Evolutionary conservation across 1,140 invertebrate genomes (phyloP).

Genomic region (Calliopsis andreniformis): DNA sequence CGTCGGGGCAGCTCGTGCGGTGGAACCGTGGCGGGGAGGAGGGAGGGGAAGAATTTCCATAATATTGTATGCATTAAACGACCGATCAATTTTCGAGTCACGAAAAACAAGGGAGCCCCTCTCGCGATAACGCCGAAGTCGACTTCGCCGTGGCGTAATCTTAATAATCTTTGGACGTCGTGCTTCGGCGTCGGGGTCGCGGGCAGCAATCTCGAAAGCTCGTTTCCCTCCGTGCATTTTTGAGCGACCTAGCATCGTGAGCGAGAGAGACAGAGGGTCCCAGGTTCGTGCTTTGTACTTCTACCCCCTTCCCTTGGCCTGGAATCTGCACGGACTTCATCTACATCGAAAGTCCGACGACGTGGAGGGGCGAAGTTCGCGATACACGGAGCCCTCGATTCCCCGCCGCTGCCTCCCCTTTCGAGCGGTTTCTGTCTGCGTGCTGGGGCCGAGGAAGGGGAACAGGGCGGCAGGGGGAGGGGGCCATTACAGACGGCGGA

Average conservation of each 20-base stretch:
- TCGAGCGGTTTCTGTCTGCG: conserved; percentile 45
- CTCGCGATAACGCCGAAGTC: too few relatives aligned
- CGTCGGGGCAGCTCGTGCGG: too few relatives aligned
- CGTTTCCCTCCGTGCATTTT: neutral
- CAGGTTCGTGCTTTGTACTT: conserved; percentile 8
- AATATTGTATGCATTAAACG: too few relatives aligned
- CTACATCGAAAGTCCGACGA: conserved; percentile 24
- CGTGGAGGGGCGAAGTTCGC: conserved; percentile 43
- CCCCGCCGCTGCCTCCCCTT: conserved; percentile 34
- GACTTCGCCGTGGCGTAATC: too few relatives aligned
- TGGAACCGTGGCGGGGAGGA: too few relatives aligned
- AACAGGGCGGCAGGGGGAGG: conserved; percentile 21
- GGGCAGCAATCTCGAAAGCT: conserved; percentile 1
- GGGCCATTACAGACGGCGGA: conserved; percentile 47
- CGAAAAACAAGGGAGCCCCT: too few relatives aligned
- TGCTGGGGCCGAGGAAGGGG: conserved; percentile 28
- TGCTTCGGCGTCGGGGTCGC: neutral
- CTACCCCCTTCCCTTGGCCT: neutral
- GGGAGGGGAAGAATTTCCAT: too few relatives aligned
- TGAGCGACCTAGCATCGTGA: neutral
- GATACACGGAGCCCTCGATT: conserved; percentile 34
- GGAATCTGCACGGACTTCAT: conserved; percentile 32
- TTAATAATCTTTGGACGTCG: too few relatives aligned
- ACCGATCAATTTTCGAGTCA: too few relatives aligned
- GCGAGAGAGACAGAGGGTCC: neutral